Evolutionary conservation across 1,140 invertebrate genomes (phyloP), one percentile per base, ranked within the genome.

Genomic region (Nephotettix cincticeps): DNA sequence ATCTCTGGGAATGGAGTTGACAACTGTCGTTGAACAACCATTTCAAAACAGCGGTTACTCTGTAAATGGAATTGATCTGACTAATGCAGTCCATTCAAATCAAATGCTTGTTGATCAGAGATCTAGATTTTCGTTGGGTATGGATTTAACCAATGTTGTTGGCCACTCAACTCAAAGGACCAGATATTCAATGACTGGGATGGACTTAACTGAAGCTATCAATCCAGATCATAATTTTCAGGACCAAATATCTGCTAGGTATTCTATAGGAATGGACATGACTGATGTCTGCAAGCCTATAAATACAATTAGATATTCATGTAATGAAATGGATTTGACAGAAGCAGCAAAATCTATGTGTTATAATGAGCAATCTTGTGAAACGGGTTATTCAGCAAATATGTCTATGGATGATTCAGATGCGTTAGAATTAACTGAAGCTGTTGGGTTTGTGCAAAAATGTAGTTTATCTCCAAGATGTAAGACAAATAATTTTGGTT

Each of bases 1-100:
- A 4, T 51, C 47, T n/a, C 17, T 51, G 6, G 56, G 25, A 61
- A 61, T 61, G 56, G 56, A 61, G 1, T 61, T 61, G 4, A 61
- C 56, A 29, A 61, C 4, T 61, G 21, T 25, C 4, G 23, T 11
- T n/a, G 47, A 21, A 14, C 6, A 19, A 54, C 4, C 13, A 14
- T 4, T 21, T 4, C 13, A 21, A 54, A 54, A 54, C 19, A 11
- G 13, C 13, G 23, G 13, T n/a, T n/a, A 21, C 13, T 54, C 13
- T 19, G 13, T 21, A 4, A 19, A n/a, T 11, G 47, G 47, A 11
- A 54, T 54, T 11, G 47, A 54, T 54, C 19, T 54, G 19, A 54
- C 47, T n/a, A 54, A 54, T 21, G 6, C 9, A n/a, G 19, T 21
- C 6, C 6, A 40, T 40, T 6, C 17, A 40, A 6, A 40, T 21